A percentile compares a stretch with the other conserved stretches of the same genome.
phyloP scores from a whole-genome alignment of 2,113 vertebrate species.

The Lynx canadensis region DNA sequence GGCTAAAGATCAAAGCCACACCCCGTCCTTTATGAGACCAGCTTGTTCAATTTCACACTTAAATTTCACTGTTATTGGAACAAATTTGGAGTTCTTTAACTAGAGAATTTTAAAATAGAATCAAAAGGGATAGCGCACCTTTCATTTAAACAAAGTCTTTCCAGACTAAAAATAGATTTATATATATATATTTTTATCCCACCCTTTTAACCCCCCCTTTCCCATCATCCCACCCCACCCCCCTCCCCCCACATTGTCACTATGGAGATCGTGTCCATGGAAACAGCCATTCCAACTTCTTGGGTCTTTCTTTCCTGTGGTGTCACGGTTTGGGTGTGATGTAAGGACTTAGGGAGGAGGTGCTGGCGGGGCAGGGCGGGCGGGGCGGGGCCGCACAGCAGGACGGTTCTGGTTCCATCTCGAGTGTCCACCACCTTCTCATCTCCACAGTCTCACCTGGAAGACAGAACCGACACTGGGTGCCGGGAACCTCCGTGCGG shows the following conservation, averaged over 20 bases:
- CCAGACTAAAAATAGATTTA: conserved; percentile 92
- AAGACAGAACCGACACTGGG: conserved; percentile 72
- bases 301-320: conserved; percentile 86
- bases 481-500: rapidly evolving
- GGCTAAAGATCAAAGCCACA: conserved; percentile 48
- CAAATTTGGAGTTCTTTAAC: conserved; percentile 81
- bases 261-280: conserved; percentile 91
- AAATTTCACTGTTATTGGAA: conserved; percentile 77
- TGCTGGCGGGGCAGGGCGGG: conserved; percentile 83
- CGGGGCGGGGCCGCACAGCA: conserved; percentile 84
- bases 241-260: conserved; percentile 87
- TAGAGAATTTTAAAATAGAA: conserved; percentile 83
- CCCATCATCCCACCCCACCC: conserved; percentile 82
- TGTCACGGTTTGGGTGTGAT: conserved; percentile 86
- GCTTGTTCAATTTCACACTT: conserved; percentile 80
- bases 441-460: conserved; percentile 90
- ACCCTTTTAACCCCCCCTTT: conserved; percentile 86
- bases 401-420: conserved; percentile 83
- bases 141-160: conserved; percentile 92
- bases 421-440: conserved; percentile 83
- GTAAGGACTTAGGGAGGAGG: conserved; percentile 87
- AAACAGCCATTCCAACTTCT: conserved; percentile 89
- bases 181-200: conserved; percentile 90
- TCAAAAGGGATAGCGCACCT: conserved; percentile 91
- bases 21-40: conserved; percentile 69